A percentile compares a stretch with the other conserved stretches of the same genome.
These are phyloP conservation scores for Pemphigus obesinymphae DNA, from an alignment of 1,140 invertebrate genomes.

Conservation along the genomic window DNA sequence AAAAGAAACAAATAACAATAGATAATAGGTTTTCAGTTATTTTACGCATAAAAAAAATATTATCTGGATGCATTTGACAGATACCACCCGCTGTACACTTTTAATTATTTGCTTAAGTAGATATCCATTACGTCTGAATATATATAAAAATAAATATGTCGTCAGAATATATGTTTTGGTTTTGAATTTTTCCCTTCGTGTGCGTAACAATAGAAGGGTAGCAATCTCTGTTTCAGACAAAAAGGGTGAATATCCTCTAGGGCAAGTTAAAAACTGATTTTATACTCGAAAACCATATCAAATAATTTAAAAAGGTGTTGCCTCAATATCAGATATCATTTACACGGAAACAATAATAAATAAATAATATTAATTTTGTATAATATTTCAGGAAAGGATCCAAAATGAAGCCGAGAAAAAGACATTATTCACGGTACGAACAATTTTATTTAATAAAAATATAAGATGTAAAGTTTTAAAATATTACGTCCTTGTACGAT, in stretches of 20 bases:
- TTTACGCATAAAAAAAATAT: background rate
- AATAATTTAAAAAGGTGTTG: constrained; percentile 3
- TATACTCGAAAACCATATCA: background rate
- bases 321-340: background rate
- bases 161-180: background rate
- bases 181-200: background rate
- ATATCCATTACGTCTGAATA: constrained; percentile 2
- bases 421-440: constrained; percentile 26
- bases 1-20: too few species aligned
- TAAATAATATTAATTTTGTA: constrained; percentile 17
- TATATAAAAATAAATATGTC: background rate
- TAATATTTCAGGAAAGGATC: constrained; percentile 23
- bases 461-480: constrained; percentile 5
- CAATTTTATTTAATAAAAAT: constrained; percentile 2
- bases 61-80: constrained; percentile 12
- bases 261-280: constrained; percentile 2
- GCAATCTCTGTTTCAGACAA: constrained; percentile 15
- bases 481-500: background rate
- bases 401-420: constrained; percentile 35
- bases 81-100: constrained; percentile 31
- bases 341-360: background rate
- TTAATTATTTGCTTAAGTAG: constrained; percentile 36
- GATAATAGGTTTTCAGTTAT: background rate
- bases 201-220: constrained; percentile 19
- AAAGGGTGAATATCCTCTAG: constrained; percentile 30